These are phyloP conservation scores for Arrhopalites spinosus DNA, from an alignment of 2,888 invertebrate genomes.

Conservation along the genomic window DNA sequence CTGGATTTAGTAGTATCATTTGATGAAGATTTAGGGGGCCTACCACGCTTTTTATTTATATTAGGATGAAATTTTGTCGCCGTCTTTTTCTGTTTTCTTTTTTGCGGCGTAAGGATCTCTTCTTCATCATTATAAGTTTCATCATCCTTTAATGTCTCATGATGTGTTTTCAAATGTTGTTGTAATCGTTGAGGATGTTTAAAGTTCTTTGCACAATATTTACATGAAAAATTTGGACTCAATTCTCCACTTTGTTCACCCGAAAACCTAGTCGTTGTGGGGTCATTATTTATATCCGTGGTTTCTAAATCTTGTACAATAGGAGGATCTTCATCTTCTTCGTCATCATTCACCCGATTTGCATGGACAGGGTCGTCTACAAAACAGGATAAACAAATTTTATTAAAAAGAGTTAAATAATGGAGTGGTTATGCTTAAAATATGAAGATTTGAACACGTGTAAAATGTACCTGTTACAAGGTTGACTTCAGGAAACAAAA, in stretches of 20 bases:
- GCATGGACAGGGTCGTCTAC: no score
- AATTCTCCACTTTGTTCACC: no score
- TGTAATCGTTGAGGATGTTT: slow-evolving; percentile 9
- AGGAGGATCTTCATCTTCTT: no score
- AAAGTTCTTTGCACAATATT: slow-evolving; percentile 14
- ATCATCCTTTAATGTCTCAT: not conserved
- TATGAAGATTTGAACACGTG: no score
- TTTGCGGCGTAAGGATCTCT: not conserved
- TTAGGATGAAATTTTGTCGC: not conserved
- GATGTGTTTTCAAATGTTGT: slow-evolving; percentile 17
- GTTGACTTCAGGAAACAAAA: slow-evolving; percentile 10
- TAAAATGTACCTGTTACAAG: no score
- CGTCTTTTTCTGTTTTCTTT: not conserved
- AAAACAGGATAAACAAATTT: no score
- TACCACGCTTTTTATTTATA: not conserved
- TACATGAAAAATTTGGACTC: not conserved
- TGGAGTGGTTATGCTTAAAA: no score
- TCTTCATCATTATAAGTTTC: not conserved
- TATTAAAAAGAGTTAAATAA: no score
- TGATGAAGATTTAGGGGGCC: not conserved
- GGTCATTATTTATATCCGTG: no score
- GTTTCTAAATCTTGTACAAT: no score
- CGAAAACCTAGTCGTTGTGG: no score
- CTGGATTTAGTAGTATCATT: not conserved
- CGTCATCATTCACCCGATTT: no score